Evolutionary conservation across 1,140 invertebrate species (phyloP), one percentile per base, ranked within the genome.

Genomic region (Neuroterus valhalla): DNA sequence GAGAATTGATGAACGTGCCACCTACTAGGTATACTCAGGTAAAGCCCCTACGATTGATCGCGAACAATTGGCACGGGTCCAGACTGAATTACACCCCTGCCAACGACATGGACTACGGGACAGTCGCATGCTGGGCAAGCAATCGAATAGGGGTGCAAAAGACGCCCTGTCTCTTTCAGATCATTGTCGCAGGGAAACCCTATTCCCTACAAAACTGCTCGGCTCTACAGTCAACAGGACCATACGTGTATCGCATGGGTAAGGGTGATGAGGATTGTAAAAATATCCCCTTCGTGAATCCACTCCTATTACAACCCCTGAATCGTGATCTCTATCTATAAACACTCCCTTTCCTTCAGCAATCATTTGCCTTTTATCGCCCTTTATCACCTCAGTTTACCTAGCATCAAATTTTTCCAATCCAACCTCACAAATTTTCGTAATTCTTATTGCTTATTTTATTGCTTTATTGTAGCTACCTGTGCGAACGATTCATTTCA

Each of bases 131-230:
- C 84, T 96, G 94, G 91, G 96, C 94, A 0, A 91, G 91, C 76
- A 97, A 97, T 88, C 91, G 91, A 15, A 94, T 97, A 50, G 96
- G 96, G 4, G 89, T 92, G 73, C 96, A 97, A 87, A 94, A 93
- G 83, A 92, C 93, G 23, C 96, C 96, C 12, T 98, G 96, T 86
- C 89, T 96, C 67, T 97, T 96, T 88, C 95, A 96, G 86, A 93
- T 98, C 52, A 91, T 88, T 75, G 84, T 86, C 15, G 87, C 87
- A 42, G 87, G 87, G 26, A 94, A 95, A 52, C 96, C 96, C 2
- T 96, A 97, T 83, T 94, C 95, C 21, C 90, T 97, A 46, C 92
- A 95, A 74, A 97, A 97, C 86, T 98, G 96, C 86, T 93, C 94
- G n/a, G 92, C 97, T 11, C 68, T 85, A 1, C 87, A 88, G 74